These are phyloP conservation scores for Caenorhabditis becei DNA, from an alignment of 2,888 invertebrate genomes.

Conservation along the genomic window DNA sequence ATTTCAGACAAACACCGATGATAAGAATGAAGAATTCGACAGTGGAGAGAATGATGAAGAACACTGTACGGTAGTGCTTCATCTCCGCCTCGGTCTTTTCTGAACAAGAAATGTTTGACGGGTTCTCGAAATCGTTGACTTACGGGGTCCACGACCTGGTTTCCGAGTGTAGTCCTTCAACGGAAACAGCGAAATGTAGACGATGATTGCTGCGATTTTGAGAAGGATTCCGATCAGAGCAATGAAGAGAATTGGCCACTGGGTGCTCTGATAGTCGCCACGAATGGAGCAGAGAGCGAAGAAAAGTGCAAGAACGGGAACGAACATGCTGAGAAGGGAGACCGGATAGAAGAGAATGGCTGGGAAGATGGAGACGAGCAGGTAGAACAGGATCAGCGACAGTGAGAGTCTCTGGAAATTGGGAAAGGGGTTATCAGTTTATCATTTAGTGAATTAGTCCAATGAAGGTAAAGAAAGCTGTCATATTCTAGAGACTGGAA, in stretches of 20 bases:
- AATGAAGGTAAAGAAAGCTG: no score
- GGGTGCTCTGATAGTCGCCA: constrained; percentile 56
- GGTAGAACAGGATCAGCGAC: constrained; percentile 65
- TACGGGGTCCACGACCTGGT: constrained; percentile 35
- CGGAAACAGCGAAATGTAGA: constrained; percentile 68
- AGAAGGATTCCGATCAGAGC: constrained; percentile 68
- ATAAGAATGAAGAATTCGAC: constrained; percentile 63
- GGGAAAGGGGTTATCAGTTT: no score
- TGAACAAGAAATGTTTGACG: constrained; percentile 5
- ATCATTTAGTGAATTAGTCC: no score
- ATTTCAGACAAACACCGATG: constrained; percentile 67
- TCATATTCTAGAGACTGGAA: no score
- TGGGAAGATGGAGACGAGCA: constrained; percentile 68
- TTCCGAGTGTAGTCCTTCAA: constrained; percentile 47
- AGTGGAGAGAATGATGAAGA: constrained; percentile 63
- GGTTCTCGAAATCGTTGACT: background rate
- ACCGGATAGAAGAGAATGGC: constrained; percentile 66
- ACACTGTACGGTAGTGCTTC: constrained; percentile 64
- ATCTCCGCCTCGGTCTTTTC: constrained; percentile 53
- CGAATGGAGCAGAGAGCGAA: constrained; percentile 65
- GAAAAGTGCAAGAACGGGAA: constrained; percentile 65
- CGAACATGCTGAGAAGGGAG: constrained; percentile 61
- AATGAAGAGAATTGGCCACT: constrained; percentile 69
- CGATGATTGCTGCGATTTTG: constrained; percentile 68
- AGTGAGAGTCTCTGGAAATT: constrained; percentile 69